Evolutionary conservation across 2,113 vertebrate species (phyloP).

Genomic region (Myiopsitta monachus): DNA sequence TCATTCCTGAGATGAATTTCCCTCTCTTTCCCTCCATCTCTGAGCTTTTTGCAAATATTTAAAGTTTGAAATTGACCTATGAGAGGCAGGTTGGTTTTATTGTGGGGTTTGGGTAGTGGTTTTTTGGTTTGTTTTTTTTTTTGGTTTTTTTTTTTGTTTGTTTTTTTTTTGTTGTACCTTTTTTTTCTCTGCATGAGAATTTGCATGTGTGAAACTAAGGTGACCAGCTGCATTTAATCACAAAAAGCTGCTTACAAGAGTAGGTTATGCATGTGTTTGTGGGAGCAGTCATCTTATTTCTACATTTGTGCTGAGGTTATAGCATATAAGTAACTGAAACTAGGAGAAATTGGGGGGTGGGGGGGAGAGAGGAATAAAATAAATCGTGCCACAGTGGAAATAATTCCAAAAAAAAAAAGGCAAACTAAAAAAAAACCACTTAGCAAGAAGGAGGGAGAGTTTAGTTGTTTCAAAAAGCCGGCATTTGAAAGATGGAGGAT

Average conservation of each 20-base stretch:
- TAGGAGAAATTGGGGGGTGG: not conserved
- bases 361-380: not conserved
- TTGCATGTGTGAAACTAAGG: not conserved
- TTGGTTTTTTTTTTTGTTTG: not conserved
- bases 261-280: not conserved
- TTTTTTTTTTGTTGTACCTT: not conserved
- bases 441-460: not conserved
- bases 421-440: not conserved
- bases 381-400: not conserved
- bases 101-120: not conserved
- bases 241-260: not conserved
- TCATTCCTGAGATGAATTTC: not conserved
- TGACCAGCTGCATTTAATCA: not conserved
- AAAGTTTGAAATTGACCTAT: not conserved
- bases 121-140: not conserved
- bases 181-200: not conserved
- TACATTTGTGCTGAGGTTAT: not conserved
- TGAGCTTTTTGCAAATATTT: not conserved
- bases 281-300: not conserved
- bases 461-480: not conserved
- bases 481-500: not conserved
- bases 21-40: not conserved
- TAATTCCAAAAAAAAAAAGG: too few species aligned
- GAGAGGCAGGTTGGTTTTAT: not conserved
- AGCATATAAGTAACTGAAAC: not conserved